phyloP scores from a whole-genome alignment of 2,113 vertebrate genomes.

The Phylloscopus trochiloides region DNA sequence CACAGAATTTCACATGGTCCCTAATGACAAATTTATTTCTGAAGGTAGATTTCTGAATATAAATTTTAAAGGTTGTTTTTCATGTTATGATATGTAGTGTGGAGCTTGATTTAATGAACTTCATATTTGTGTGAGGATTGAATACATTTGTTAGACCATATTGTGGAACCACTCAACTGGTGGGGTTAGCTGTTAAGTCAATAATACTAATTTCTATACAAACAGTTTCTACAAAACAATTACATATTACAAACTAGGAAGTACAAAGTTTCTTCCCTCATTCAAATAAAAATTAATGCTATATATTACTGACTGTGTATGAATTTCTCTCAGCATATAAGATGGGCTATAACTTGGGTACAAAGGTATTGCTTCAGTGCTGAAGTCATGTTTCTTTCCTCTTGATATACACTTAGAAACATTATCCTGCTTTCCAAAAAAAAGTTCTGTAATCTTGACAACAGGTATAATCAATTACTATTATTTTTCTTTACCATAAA shows the following conservation, averaged over 20 bases:
- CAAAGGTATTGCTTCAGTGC: not conserved
- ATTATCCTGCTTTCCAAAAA: not conserved
- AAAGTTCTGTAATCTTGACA: not conserved
- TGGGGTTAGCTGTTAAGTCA: not conserved
- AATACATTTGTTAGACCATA: not conserved
- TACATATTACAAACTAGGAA: not conserved
- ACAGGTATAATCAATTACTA: conserved; percentile 11
- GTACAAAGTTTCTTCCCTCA: not conserved
- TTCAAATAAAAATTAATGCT: not conserved
- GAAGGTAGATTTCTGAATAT: not conserved
- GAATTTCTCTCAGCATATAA: not conserved
- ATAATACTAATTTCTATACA: not conserved
- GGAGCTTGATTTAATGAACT: not conserved
- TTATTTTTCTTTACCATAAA: conserved; percentile 70
- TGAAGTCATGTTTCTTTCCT: not conserved
- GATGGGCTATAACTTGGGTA: not conserved
- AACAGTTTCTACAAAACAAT: not conserved
- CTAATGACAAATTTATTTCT: not conserved
- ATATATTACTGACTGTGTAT: not conserved
- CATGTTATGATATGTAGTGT: not conserved
- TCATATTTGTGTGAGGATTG: not conserved
- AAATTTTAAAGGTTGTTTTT: not conserved
- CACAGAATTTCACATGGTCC: not conserved
- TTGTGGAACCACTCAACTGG: not conserved
- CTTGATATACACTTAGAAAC: not conserved